phyloP scores from a whole-genome alignment of 2,113 vertebrate genomes.

The Passer domesticus region DNA sequence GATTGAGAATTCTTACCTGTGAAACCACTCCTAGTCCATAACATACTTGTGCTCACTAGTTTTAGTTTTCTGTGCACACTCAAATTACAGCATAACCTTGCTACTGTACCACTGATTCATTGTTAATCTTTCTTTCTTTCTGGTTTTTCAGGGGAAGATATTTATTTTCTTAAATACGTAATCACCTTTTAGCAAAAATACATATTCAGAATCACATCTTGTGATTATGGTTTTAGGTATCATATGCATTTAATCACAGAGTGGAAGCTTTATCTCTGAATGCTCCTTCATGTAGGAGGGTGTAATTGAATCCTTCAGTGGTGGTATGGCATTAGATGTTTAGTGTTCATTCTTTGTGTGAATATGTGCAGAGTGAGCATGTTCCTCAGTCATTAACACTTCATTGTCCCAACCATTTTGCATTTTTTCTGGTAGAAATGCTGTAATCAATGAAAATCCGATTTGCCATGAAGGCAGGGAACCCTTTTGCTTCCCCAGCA shows the following conservation, averaged over 20 bases:
- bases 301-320: constrained; percentile 19
- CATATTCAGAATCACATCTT: background rate
- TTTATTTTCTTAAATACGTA: constrained; percentile 8
- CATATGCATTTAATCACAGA: constrained; percentile 13
- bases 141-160: constrained; percentile 20
- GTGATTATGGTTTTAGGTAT: constrained; percentile 10
- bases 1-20: background rate
- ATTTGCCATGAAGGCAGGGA: background rate
- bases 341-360: background rate
- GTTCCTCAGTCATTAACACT: background rate
- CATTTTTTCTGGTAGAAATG: background rate
- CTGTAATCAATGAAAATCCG: background rate
- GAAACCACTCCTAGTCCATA: background rate
- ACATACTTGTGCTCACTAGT: background rate
- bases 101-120: background rate
- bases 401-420: background rate
- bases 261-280: constrained; percentile 15
- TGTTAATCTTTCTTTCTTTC: constrained; percentile 25
- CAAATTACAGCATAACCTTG: background rate
- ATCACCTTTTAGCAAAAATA: constrained; percentile 10
- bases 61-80: background rate
- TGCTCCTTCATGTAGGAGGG: background rate
- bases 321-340: constrained; percentile 1
- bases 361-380: constrained; percentile 9
- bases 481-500: background rate